A percentile compares a stretch with the other conserved stretches of the same genome.
Conservation (phyloP, 2,888 invertebrate genomes). For the Hypomecis atomaria region DNA sequence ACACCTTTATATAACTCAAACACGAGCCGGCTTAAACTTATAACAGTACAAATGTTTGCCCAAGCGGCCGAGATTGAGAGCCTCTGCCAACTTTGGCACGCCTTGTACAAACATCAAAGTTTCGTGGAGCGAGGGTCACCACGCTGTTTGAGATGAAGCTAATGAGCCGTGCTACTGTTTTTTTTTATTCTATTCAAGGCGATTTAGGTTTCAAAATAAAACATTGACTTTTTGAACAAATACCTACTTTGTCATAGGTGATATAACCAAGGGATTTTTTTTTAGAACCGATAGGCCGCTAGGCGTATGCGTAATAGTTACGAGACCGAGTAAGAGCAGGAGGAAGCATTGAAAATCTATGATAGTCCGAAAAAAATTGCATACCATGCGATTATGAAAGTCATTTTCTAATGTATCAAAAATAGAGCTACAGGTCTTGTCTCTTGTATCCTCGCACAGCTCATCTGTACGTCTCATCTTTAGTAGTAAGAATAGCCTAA, state of each 20-base stretch:
- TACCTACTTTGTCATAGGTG: not conserved
- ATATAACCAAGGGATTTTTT: not conserved
- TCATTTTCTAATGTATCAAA: too few species aligned
- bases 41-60: slow-evolving; percentile 25
- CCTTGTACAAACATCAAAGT: slow-evolving; percentile 36
- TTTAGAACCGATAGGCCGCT: not conserved
- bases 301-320: too few species aligned
- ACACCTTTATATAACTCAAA: not conserved
- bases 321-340: too few species aligned
- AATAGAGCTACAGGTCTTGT: too few species aligned
- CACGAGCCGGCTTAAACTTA: slow-evolving; percentile 3
- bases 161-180: slow-evolving; percentile 28
- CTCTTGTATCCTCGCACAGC: too few species aligned
- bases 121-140: slow-evolving; percentile 16
- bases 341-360: too few species aligned
- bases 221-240: not conserved
- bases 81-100: slow-evolving; percentile 32
- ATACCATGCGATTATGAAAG: too few species aligned
- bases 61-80: slow-evolving; percentile 22
- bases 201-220: slow-evolving; percentile 9
- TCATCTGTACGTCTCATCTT: too few species aligned
- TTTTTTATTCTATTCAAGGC: slow-evolving; percentile 19
- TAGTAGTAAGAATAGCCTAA: too few species aligned
- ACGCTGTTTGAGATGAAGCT: slow-evolving; percentile 14
- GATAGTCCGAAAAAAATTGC: too few species aligned